Evolutionary conservation across 2,797 vertebrate genomes (phyloP), one percentile per base, ranked within the genome.

Genomic region (Clarias laeviceps): DNA sequence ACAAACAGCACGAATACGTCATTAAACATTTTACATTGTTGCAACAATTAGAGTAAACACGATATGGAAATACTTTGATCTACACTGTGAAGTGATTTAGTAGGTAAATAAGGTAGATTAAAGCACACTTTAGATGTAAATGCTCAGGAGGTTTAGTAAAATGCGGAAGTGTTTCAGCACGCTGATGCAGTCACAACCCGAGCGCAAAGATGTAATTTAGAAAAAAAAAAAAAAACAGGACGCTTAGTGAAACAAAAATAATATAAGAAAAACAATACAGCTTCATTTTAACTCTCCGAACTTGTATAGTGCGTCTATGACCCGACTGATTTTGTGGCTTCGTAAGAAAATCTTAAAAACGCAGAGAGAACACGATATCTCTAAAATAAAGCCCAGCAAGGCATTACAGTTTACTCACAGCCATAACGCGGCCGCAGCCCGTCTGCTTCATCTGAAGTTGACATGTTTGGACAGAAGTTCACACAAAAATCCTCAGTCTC

Each of bases 371-470:
- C 7, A 8, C 24, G 40, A 59, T 27, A 56, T 32, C 14, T 50
- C 22, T 18, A 2, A 24, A 32, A 77, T 50, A 73, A 7, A 56
- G 8, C 1, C 1, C 14, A 29, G 45, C 24, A 6, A 24, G 5
- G 17, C 72, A 76, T 45, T 8, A 24, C n/a, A 56, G 20, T 17
- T 24, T 76, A 96, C 96, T 96, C 93, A 96, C 96, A 96, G 91
- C 96, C 96, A 91, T 96, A 96, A 92, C 96, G 94, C n/a, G 96
- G 95, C 90, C 96, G 93, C 83, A 90, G 85, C 76, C 94, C 96
- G 92, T 96, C 96, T 20, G 91, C 69, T 66, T 96, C 96, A 78
- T 96, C 96, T 85, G 95, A 96, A 90, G 92, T 90, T 91, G 96
- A 96, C 96, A 96, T 96, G 91, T 90, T 93, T 89, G 68, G 83